Evolutionary conservation across 2,113 vertebrate genomes (phyloP).

Genomic region (Datnioides undecimradiatus): DNA sequence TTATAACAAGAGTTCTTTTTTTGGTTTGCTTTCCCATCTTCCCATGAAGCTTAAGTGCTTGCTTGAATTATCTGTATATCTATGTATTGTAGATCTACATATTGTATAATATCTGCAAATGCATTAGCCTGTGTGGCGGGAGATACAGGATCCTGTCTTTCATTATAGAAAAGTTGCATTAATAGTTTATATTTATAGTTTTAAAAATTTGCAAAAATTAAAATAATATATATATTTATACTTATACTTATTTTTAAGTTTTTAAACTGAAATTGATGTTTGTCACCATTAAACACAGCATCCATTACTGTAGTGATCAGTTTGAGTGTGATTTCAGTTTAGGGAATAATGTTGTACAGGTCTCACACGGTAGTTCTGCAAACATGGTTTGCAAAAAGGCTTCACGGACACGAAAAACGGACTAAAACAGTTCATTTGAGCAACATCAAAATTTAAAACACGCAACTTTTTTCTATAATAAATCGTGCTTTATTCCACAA

Average conservation of each 20-base stretch:
- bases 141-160: background rate
- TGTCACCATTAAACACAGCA: no score
- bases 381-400: background rate
- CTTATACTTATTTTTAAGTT: background rate
- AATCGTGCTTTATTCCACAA: no score
- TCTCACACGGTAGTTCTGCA: background rate
- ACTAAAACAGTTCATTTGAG: background rate
- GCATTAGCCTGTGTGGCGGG: background rate
- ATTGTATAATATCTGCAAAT: background rate
- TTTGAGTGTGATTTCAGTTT: background rate
- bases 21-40: background rate
- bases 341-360: background rate
- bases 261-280: no score
- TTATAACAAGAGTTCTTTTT: conserved; percentile 28
- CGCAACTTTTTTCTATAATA: no score
- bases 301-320: background rate
- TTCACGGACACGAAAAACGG: background rate
- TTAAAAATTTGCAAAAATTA: no score
- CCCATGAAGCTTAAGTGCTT: conserved; percentile 19
- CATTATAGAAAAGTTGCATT: no score
- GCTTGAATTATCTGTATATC: conserved; percentile 7
- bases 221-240: no score
- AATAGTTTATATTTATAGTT: background rate
- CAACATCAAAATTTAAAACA: background rate
- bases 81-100: background rate